Evolutionary conservation across 2,113 vertebrate species (phyloP).

Genomic region (Coptodon bakossiorum): DNA sequence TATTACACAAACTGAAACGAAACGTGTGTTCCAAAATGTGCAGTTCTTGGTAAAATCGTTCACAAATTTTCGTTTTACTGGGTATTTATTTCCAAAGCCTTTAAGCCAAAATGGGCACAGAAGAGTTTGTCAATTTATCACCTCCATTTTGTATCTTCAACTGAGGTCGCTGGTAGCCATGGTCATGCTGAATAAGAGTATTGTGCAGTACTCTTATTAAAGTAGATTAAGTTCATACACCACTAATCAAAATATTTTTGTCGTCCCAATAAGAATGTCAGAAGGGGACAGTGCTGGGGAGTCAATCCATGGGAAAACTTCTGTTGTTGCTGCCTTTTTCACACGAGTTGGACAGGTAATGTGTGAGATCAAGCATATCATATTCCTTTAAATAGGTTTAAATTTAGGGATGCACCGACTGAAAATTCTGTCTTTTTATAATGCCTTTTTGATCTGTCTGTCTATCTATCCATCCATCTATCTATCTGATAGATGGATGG

Average conservation of each 20-base stretch:
- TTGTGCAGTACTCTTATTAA: neutral
- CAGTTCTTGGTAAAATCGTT: neutral
- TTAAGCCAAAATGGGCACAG: neutral
- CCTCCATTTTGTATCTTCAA: neutral
- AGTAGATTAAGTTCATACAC: neutral
- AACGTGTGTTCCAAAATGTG: neutral
- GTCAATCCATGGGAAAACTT: constrained; percentile 94
- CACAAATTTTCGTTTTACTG: neutral
- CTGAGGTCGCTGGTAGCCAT: neutral
- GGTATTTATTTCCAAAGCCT: neutral
- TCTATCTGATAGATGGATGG: too few species aligned
- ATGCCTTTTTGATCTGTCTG: neutral
- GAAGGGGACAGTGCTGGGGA: constrained; percentile 97
- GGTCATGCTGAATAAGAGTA: neutral
- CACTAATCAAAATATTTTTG: neutral
- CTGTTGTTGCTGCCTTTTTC: constrained; percentile 87
- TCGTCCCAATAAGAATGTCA: constrained; percentile 84
- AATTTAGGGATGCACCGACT: neutral
- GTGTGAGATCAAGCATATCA: neutral
- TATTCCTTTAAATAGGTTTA: neutral
- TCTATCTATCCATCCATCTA: too few species aligned
- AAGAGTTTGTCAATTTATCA: neutral
- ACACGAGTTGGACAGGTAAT: constrained; percentile 90
- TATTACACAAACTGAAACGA: neutral
- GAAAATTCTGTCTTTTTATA: neutral